Percentiles rank a stretch among this genome's conserved stretches.
phyloP scores from a whole-genome alignment of 2,888 invertebrate species.

The Calliscelio sp. region DNA sequence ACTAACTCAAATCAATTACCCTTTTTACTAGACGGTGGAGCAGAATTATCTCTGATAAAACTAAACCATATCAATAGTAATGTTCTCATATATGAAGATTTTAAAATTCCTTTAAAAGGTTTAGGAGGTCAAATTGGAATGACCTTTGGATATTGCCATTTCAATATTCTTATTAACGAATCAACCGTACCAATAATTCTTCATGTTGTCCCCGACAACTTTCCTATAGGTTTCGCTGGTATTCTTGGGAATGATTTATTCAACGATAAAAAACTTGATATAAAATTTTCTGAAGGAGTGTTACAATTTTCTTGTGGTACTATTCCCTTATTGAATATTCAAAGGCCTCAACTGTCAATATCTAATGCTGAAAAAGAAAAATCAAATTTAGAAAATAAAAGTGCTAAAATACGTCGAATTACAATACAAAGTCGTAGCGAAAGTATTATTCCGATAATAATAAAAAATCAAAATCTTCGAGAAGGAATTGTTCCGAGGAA shows the following conservation, averaged over 20 bases:
- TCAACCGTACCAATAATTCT: constrained; percentile 2
- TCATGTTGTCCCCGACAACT: constrained; percentile 5
- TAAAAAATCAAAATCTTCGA: too few relatives aligned
- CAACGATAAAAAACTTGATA: background rate
- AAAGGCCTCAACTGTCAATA: too few relatives aligned
- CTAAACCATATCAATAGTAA: background rate
- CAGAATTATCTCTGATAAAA: constrained; percentile 18
- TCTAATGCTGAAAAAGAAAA: too few relatives aligned
- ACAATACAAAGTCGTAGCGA: too few relatives aligned
- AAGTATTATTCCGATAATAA: too few relatives aligned
- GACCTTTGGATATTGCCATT: background rate
- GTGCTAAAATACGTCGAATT: too few relatives aligned
- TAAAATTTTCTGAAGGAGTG: background rate
- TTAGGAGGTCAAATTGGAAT: background rate
- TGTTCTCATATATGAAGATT: constrained; percentile 2
- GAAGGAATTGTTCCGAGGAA: too few relatives aligned
- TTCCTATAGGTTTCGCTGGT: constrained; percentile 17
- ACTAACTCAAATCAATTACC: background rate
- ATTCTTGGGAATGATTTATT: constrained; percentile 18
- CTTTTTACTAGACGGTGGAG: constrained; percentile 13
- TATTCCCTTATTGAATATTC: too few relatives aligned
- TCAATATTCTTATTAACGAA: constrained; percentile 1
- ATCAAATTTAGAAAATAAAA: too few relatives aligned
- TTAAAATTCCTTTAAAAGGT: background rate
- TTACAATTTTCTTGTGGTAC: constrained; percentile 5